Evolutionary conservation across 1,140 invertebrate genomes (phyloP), one percentile per base, ranked within the genome.

Genomic region (Vollenhovia emeryi): DNA sequence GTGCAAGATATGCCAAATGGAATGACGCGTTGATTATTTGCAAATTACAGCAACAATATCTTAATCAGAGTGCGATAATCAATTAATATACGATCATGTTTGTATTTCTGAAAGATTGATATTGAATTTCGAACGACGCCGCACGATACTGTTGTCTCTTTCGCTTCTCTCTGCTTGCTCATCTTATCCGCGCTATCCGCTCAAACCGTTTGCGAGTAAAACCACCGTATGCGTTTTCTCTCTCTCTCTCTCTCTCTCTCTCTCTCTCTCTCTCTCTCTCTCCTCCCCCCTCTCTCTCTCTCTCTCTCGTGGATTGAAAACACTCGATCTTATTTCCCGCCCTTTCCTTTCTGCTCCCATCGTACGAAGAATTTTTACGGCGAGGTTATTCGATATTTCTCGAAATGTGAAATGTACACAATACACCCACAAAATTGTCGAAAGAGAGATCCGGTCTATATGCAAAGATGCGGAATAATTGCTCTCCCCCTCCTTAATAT

Each of bases 171-270:
- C n/a, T 4, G 9, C 13, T 74, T 36, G 21, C 33, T 11, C 15
- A 24, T 78, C 36, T 76, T 60, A 60, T 60, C 21, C 36, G 27
- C n/a, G 13, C 18, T 64, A 33, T 76, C 21, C 55, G 18, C 24
- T 64, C 74, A 62, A 66, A 36, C 8, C 45, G 59, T 78, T 78
- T 66, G 43, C 27, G n/a, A 64, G 36, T 50, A 55, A 78, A 48
- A 66, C 11, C 15, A 59, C 9, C 43, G n/a, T 15, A n/a, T n/a
- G 11, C 24, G 24, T 4, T 69, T 80, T 80, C 33, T 69, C 64
- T 50, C 5, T 52, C 21, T 45, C 36, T 43, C 36, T 27, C 8
- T 52, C 50, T 21, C n/a, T 52, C 40, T n/a, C 50, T 57, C 52
- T 24, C 9, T 24, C 6, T n/a, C 15, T 33, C n/a, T 24, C 45